Evolutionary conservation across 2,113 vertebrate species (phyloP), one percentile per base, ranked within the genome.

Genomic region (Bungarus multicinctus): DNA sequence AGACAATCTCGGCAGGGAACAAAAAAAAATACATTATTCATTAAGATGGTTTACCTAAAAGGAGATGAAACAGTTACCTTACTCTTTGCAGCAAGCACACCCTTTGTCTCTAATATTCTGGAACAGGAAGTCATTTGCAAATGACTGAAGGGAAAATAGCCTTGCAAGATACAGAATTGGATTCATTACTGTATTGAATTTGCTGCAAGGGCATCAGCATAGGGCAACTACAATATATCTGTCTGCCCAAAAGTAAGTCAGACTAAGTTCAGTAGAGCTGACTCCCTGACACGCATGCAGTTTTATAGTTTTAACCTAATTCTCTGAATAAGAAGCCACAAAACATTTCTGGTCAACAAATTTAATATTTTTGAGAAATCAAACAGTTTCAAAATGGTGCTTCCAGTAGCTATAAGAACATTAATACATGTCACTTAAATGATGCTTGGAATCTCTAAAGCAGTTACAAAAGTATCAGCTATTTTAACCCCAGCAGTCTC

Each of bases 401-500:
- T 39, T 92, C 89, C 30, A 92, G 58, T 6, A 92, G 93, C 60
- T 27, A 94, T 50, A 93, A 92, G 89, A 95, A 90, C 90, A 93
- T 95, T 95, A 96, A 96, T 94, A 90, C 9, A 0, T 64, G 12
- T 55, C 74, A 92, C 74, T 74, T 89, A 94, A 95, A 88, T 89
- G 86, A 45, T 88, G 94, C 86, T 96, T 96, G 91, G 94, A 47
- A 91, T 92, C 87, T 93, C 39, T 45, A 94, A 93, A 96, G 94
- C 45, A 1, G 89, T 95, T 93, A 95, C 74, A 94, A 88, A 94
- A 96, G 95, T 93, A 97, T 95, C 95, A 94, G 95, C 87, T 97
- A 96, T 97, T 96, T 96, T 95, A 96, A 94, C 95, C 95, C 94
- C 93, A 93, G 92, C 94, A 92, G 91, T 96, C 91, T 94, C 93